phyloP scores from a whole-genome alignment of 2,113 vertebrate genomes.

The Mystacornis crossleyi region DNA sequence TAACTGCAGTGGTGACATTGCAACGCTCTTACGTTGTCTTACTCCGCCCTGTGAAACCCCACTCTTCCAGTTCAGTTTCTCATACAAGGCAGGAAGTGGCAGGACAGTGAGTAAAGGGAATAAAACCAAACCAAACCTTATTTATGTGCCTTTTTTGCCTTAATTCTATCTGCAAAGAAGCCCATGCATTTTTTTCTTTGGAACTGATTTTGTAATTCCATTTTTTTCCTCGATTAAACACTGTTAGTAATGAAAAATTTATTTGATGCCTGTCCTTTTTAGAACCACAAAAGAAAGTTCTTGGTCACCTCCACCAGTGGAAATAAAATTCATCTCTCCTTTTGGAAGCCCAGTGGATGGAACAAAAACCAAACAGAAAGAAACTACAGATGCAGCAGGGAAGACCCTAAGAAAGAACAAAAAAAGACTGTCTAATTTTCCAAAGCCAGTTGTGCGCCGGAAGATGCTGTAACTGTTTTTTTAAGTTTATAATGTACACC shows the following conservation, averaged over 20 bases:
- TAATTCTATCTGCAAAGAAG: neutral
- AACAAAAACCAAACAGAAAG: constrained; percentile 62
- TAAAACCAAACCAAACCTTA: neutral
- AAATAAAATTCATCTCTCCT: constrained; percentile 87
- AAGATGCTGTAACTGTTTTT: constrained; percentile 87
- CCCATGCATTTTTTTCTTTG: neutral
- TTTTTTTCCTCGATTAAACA: neutral
- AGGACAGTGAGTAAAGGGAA: neutral
- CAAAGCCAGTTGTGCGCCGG: constrained; percentile 88
- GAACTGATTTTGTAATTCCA: neutral
- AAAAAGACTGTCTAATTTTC: constrained; percentile 82
- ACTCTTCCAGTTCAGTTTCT: neutral
- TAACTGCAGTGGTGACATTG: neutral
- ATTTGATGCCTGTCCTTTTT: neutral
- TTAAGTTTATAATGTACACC: constrained; percentile 75
- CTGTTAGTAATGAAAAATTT: neutral
- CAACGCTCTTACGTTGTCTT: neutral
- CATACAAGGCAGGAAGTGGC: neutral
- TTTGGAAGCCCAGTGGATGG: constrained; percentile 78
- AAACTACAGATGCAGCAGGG: constrained; percentile 40
- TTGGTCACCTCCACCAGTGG: constrained; percentile 77
- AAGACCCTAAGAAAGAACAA: constrained; percentile 77
- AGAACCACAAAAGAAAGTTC: constrained; percentile 71
- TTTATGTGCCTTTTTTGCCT: neutral
- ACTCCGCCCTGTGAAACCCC: neutral